Percentiles rank a stretch among this genome's conserved stretches.
phyloP scores from a whole-genome alignment of 2,888 invertebrate genomes.

The Belgica antarctica region DNA sequence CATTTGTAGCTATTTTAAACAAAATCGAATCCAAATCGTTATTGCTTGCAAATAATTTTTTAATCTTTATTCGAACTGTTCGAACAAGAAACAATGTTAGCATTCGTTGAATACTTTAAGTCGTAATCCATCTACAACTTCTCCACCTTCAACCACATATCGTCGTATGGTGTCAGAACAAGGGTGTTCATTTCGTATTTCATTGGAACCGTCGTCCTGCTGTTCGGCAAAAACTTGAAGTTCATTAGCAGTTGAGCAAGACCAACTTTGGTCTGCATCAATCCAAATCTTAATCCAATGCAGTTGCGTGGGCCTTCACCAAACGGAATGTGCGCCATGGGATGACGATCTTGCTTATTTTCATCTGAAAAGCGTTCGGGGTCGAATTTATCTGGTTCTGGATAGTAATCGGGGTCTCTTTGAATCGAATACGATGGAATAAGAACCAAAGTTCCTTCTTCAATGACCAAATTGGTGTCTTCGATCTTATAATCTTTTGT shows the following conservation, averaged over 20 bases:
- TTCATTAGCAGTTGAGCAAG: constrained; percentile 49
- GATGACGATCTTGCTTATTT: constrained; percentile 45
- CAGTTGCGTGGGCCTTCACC: constrained; percentile 35
- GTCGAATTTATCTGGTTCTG: constrained; percentile 47
- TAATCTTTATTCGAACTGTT: no score
- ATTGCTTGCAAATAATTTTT: no score
- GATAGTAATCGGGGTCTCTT: constrained; percentile 52
- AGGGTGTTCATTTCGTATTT: constrained; percentile 47
- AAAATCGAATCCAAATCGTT: no score
- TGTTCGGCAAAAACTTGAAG: constrained; percentile 48
- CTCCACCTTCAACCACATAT: constrained; percentile 46
- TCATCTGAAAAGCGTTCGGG: constrained; percentile 41
- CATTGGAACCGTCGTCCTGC: constrained; percentile 49
- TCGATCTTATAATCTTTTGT: constrained; percentile 44
- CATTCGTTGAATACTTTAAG: no score
- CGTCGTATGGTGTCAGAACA: constrained; percentile 48
- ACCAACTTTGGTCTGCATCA: constrained; percentile 51
- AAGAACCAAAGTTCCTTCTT: constrained; percentile 45
- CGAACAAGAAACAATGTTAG: no score
- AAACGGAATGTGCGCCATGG: constrained; percentile 3
- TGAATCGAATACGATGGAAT: constrained; percentile 50
- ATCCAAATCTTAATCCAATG: constrained; percentile 49
- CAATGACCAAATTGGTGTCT: constrained; percentile 25
- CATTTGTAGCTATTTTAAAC: no score
- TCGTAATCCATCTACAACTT: neutral